A percentile compares a stretch with the other conserved stretches of the same genome.
Evolutionary conservation across 1,140 invertebrate species (phyloP).

Genomic region (Lordiphosa stackelbergi): DNA sequence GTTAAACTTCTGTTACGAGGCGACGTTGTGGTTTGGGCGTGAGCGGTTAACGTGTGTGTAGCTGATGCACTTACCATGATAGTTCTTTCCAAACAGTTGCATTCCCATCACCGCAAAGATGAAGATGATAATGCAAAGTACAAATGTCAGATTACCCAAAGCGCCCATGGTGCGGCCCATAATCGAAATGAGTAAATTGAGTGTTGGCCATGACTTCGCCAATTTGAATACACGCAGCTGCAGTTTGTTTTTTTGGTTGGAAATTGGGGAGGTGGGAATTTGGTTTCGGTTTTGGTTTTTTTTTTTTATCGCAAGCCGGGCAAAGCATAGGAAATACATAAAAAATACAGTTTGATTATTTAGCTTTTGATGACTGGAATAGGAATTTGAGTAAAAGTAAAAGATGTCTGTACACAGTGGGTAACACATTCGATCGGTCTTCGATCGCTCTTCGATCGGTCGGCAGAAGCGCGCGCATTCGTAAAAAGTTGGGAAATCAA

Average conservation of each 20-base stretch:
- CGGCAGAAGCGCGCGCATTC: slow-evolving; percentile 38
- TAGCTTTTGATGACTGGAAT: too few relatives aligned
- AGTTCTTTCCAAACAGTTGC: slow-evolving; percentile 96
- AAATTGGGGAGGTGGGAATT: slow-evolving; percentile 13
- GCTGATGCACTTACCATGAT: slow-evolving; percentile 83
- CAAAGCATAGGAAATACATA: slow-evolving; percentile 74
- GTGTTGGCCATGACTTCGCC: slow-evolving; percentile 97
- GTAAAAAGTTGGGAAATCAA: slow-evolving; percentile 26
- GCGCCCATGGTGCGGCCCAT: slow-evolving; percentile 98
- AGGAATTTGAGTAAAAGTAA: too few relatives aligned
- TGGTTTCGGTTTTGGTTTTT: slow-evolving; percentile 16
- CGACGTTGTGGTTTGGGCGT: neutral
- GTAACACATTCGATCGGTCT: neutral
- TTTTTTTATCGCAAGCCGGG: slow-evolving; percentile 67
- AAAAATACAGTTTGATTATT: slow-evolving; percentile 29
- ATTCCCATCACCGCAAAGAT: slow-evolving; percentile 99
- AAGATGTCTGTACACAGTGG: slow-evolving; percentile 8
- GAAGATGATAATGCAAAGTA: slow-evolving; percentile 97
- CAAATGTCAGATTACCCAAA: slow-evolving; percentile 96
- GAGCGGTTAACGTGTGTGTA: slow-evolving; percentile 4
- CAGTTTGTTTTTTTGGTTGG: slow-evolving; percentile 56
- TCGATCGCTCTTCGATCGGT: neutral
- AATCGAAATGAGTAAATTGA: slow-evolving; percentile 97
- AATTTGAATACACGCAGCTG: slow-evolving; percentile 98
- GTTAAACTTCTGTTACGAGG: too few relatives aligned